Conservation (phyloP, 2,888 invertebrate species). For the Dynastes hyllus region DNA sequence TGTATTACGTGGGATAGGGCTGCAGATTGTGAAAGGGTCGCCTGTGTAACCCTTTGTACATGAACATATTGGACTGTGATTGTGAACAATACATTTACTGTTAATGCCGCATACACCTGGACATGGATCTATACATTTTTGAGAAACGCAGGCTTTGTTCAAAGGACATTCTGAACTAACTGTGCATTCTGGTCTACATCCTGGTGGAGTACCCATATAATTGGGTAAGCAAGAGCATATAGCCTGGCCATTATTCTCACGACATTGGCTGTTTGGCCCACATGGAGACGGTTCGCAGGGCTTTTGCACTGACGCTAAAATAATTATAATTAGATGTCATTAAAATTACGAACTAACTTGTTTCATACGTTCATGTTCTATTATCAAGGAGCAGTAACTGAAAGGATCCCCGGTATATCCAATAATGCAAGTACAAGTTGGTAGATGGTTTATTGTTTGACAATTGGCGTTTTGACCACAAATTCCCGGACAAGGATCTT, state of each 20-base stretch:
- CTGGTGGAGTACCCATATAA: slow-evolving; percentile 82
- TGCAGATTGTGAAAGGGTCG: slow-evolving; percentile 81
- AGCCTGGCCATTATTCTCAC: slow-evolving; percentile 74
- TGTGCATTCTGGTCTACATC: slow-evolving; percentile 80
- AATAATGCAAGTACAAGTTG: slow-evolving; percentile 77
- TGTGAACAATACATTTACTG: slow-evolving; percentile 83
- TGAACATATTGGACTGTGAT: slow-evolving; percentile 84
- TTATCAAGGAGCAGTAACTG: slow-evolving; percentile 69
- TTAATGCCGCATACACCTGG: slow-evolving; percentile 85
- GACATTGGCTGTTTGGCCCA: slow-evolving; percentile 86
- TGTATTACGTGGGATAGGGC: slow-evolving; percentile 67
- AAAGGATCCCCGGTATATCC: slow-evolving; percentile 81
- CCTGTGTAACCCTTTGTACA: slow-evolving; percentile 80
- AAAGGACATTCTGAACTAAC: slow-evolving; percentile 77
- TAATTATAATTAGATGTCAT: slow-evolving; percentile 27
- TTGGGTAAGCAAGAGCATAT: slow-evolving; percentile 81
- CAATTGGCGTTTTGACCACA: slow-evolving; percentile 74
- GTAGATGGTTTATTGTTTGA: slow-evolving; percentile 74
- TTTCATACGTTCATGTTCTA: slow-evolving; percentile 65
- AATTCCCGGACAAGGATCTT: slow-evolving; percentile 73
- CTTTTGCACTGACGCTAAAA: slow-evolving; percentile 65
- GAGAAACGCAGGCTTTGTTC: slow-evolving; percentile 77
- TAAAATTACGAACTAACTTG: background rate
- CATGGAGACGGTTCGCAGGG: slow-evolving; percentile 85
- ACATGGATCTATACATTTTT: slow-evolving; percentile 81